Percentiles rank a stretch among this genome's conserved stretches.
These are phyloP conservation scores for Andrena trimmerana DNA, from an alignment of 2,888 invertebrate genomes.

Conservation along the genomic window DNA sequence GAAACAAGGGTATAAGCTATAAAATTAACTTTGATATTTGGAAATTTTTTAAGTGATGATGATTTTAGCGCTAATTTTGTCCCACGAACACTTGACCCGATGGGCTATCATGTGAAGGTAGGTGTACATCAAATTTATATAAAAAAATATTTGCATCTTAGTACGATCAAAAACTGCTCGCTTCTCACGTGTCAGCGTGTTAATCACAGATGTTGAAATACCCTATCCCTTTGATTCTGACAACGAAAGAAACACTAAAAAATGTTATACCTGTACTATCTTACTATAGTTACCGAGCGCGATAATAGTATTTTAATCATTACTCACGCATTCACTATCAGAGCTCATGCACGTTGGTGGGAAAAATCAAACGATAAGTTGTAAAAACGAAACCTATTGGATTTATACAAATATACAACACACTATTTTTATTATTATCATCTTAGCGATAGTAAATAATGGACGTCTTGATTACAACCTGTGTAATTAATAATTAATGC, in stretches of 20 bases:
- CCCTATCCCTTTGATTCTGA: constrained; percentile 1
- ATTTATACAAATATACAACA: constrained; percentile 34
- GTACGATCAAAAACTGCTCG: constrained; percentile 51
- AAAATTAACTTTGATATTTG: neutral
- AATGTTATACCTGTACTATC: neutral
- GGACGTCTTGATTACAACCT: constrained; percentile 37
- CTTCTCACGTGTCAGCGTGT: constrained; percentile 26
- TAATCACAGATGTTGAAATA: constrained; percentile 43
- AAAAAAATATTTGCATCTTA: constrained; percentile 70
- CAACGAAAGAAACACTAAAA: neutral
- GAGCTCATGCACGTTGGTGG: constrained; percentile 24
- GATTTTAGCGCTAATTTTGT: constrained; percentile 18
- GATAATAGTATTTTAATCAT: constrained; percentile 14
- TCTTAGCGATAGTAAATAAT: constrained; percentile 2
- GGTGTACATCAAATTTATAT: constrained; percentile 65
- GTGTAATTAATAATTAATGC: constrained; percentile 9
- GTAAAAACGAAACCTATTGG: neutral
- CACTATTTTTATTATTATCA: constrained; percentile 15
- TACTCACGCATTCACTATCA: constrained; percentile 41
- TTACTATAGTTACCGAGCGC: neutral
- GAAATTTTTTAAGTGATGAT: neutral
- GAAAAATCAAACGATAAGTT: constrained; percentile 14
- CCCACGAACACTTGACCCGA: neutral
- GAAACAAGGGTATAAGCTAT: neutral
- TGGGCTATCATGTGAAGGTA: constrained; percentile 4